A percentile compares a stretch with the other conserved stretches of the same genome.
Conservation (phyloP, 2,797 vertebrate genomes). For the Melopsittacus undulatus region DNA sequence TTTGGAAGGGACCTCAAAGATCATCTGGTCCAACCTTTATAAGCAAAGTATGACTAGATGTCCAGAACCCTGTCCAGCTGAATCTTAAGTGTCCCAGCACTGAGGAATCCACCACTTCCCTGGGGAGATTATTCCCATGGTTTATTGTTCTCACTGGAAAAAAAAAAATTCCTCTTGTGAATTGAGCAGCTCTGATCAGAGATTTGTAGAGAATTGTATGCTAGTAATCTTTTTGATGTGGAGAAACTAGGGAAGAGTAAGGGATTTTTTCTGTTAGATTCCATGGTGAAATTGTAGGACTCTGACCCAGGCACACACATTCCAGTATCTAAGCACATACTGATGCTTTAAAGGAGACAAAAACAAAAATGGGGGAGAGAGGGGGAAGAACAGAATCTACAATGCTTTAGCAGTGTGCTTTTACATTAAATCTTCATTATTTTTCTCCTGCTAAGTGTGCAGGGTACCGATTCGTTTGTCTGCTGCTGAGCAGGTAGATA, state of each 20-base stretch:
- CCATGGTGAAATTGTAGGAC: not conserved
- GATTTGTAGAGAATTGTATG: not conserved
- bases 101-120: not conserved
- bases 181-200: not conserved
- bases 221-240: not conserved
- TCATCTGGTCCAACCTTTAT: not conserved
- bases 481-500: not conserved
- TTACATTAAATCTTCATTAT: not conserved
- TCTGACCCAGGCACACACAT: not conserved
- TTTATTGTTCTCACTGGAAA: not conserved
- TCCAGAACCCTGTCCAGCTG: not conserved
- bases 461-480: not conserved
- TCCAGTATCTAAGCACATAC: not conserved
- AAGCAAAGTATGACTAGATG: not conserved
- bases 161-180: not conserved
- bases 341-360: not conserved
- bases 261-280: not conserved
- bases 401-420: not conserved
- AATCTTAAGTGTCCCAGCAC: not conserved
- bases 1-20: not conserved
- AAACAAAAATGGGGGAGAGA: not conserved
- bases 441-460: not conserved
- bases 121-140: not conserved
- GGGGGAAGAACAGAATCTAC: not conserved
- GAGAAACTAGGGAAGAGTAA: not conserved